Percentiles rank a stretch among this genome's conserved stretches.
Conservation (phyloP, 2,797 vertebrate species). For the Oceanodroma leucorhoa region DNA sequence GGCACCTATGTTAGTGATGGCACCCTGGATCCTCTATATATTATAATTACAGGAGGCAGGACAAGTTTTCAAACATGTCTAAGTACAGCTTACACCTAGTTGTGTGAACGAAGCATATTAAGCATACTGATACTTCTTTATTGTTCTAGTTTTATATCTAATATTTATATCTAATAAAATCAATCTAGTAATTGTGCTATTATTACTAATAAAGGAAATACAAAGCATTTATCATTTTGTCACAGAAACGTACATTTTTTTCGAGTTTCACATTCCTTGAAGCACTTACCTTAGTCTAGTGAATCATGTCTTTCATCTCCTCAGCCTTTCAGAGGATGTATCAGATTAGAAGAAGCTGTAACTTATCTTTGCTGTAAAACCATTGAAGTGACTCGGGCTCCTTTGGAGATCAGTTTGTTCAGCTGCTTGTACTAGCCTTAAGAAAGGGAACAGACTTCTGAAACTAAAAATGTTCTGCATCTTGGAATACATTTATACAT, state of each 20-base stretch:
- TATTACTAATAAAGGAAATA: neutral
- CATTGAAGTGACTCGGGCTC: neutral
- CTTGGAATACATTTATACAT: neutral
- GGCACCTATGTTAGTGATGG: neutral
- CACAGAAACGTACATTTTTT: neutral
- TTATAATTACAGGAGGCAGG: neutral
- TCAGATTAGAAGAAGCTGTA: neutral
- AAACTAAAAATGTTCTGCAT: slow-evolving; percentile 6
- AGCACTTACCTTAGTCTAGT: neutral
- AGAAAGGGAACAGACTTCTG: neutral
- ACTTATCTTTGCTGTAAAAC: neutral
- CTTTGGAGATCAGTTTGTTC: neutral
- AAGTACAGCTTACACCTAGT: neutral
- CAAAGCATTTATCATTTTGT: neutral
- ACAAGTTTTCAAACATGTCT: neutral
- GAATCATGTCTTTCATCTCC: neutral
- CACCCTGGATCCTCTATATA: neutral
- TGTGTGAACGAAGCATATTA: neutral
- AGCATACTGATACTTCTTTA: neutral
- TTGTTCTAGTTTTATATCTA: neutral
- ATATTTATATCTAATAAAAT: neutral
- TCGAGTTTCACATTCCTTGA: neutral
- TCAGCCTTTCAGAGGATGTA: neutral
- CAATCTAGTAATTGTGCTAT: neutral
- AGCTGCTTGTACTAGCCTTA: neutral